phyloP scores from a whole-genome alignment of 2,797 vertebrate genomes.

The Cyclura pinguis region DNA sequence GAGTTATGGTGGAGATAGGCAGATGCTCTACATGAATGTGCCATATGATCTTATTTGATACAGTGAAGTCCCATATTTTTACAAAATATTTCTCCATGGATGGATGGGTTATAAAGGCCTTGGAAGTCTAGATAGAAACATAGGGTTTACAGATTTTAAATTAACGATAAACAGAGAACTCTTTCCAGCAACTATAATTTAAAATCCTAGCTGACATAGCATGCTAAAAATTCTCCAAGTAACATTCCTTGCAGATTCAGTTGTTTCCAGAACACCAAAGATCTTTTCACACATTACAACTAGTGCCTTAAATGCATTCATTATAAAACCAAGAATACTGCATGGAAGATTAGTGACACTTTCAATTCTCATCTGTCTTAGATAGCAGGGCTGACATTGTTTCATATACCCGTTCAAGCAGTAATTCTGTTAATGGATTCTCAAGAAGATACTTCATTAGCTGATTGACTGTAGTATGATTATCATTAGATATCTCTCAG shows the following conservation, averaged over 20 bases:
- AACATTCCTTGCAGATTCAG: slow-evolving; percentile 31
- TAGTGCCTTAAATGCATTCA: slow-evolving; percentile 59
- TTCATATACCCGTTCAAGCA: slow-evolving; percentile 64
- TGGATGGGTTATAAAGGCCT: not conserved
- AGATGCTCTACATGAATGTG: not conserved
- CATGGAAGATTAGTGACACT: slow-evolving; percentile 59
- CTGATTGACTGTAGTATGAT: slow-evolving; percentile 65
- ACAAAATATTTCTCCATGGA: not conserved
- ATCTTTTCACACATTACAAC: slow-evolving; percentile 41
- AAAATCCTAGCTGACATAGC: not conserved
- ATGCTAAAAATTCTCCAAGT: not conserved
- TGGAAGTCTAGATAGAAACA: not conserved
- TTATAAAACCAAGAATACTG: slow-evolving; percentile 65
- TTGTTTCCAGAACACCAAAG: slow-evolving; percentile 51
- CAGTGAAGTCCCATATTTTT: not conserved
- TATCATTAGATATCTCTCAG: slow-evolving; percentile 53
- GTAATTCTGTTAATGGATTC: slow-evolving; percentile 59
- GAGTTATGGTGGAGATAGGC: no score
- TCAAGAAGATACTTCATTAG: slow-evolving; percentile 60
- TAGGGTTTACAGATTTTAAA: not conserved
- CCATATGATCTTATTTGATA: not conserved
- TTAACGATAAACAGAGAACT: not conserved
- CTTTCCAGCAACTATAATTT: not conserved
- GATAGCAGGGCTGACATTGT: slow-evolving; percentile 49
- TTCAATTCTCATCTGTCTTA: slow-evolving; percentile 52